Conservation (phyloP, 2,797 vertebrate species). For the Sebastes elongatus region DNA sequence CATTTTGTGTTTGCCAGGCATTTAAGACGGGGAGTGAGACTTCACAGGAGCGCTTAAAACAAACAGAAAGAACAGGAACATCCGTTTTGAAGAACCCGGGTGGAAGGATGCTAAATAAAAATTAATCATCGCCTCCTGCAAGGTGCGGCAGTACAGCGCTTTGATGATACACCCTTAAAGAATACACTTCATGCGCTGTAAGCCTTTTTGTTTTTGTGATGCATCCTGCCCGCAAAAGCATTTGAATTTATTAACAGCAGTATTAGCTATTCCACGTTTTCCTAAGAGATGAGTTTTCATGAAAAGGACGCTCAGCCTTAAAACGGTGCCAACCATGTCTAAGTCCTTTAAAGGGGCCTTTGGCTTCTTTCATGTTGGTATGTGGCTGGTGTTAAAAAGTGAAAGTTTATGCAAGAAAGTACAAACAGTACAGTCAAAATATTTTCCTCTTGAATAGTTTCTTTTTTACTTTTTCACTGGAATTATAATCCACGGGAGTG, state of each 20-base stretch:
- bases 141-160: background rate
- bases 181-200: background rate
- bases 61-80: slow-evolving; percentile 24
- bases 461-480: background rate
- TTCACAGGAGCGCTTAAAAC: slow-evolving; percentile 35
- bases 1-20: slow-evolving; percentile 23
- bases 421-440: background rate
- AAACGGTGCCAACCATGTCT: background rate
- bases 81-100: slow-evolving; percentile 24
- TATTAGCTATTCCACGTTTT: background rate
- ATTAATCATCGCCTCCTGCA: slow-evolving; percentile 5
- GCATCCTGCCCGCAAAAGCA: background rate
- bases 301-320: background rate
- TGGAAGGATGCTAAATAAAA: slow-evolving; percentile 30
- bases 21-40: slow-evolving; percentile 18
- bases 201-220: background rate
- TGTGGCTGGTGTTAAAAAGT: background rate
- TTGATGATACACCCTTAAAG: slow-evolving; percentile 30
- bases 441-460: background rate
- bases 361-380: background rate
- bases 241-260: background rate
- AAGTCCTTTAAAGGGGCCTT: background rate
- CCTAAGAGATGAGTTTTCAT: background rate
- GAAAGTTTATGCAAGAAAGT: background rate
- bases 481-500: background rate